Percentiles rank a stretch among this genome's conserved stretches.
These are phyloP conservation scores for Empidonax traillii DNA, from an alignment of 2,113 vertebrate genomes.

Conservation along the genomic window DNA sequence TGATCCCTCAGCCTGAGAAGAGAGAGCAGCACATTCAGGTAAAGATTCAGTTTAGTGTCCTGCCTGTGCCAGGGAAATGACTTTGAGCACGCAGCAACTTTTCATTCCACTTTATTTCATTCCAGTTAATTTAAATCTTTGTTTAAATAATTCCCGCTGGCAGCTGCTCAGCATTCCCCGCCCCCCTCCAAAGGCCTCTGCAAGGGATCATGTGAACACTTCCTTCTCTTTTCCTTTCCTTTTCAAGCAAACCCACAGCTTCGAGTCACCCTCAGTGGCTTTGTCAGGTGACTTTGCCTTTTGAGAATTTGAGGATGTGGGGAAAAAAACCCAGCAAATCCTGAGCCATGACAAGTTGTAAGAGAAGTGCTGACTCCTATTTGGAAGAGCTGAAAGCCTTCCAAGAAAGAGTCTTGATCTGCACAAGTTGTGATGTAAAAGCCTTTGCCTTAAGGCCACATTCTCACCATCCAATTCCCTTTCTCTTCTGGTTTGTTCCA, in stretches of 20 bases:
- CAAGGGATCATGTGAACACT: not conserved
- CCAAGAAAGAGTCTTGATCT: not conserved
- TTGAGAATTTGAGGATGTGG: not conserved
- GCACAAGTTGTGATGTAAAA: not conserved
- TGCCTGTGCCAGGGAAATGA: not conserved
- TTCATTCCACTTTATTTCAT: not conserved
- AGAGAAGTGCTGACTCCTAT: not conserved
- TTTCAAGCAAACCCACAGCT: not conserved
- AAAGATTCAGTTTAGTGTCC: not conserved
- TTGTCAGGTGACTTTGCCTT: not conserved
- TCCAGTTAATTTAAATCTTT: too few relatives aligned
- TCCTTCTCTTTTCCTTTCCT: not conserved
- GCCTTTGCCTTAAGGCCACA: not conserved
- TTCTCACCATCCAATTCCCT: not conserved
- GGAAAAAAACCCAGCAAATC: not conserved
- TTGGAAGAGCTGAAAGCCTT: not conserved
- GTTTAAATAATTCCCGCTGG: not conserved
- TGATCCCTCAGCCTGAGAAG: slow-evolving; percentile 85
- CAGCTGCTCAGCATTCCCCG: not conserved
- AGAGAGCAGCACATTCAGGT: slow-evolving; percentile 88
- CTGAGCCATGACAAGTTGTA: not conserved
- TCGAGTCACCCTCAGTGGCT: not conserved
- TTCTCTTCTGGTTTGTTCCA: not conserved
- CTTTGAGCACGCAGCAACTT: not conserved
- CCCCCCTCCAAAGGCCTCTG: not conserved